Evolutionary conservation across 2,888 invertebrate genomes (phyloP), one percentile per base, ranked within the genome.

Genomic region (Cryptops parisi): DNA sequence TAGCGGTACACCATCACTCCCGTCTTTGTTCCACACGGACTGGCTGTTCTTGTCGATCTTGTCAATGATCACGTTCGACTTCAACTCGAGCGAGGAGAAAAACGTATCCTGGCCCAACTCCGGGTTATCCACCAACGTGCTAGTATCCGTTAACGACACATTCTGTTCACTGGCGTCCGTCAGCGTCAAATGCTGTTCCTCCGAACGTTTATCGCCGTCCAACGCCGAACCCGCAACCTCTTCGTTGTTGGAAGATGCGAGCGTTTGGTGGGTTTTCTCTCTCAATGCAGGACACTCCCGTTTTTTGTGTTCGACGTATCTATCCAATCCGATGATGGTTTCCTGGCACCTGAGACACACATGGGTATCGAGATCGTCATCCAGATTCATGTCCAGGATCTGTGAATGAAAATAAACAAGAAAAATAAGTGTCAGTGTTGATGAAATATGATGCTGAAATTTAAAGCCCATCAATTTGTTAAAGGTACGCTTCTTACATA

Each of bases 301-400:
- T 65, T 85, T 85, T 43, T 89, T 78, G 65, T 93, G 91, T 39
- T 76, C 76, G 24, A 93, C 78, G 66, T 93, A 93, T 66, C 83
- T 84, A 41, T 84, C 82, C n/a, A 93, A 73, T 0, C 91, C 91
- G 38, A 79, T 70, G 56, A 91, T 81, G 2, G 89, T 88, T 19
- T 75, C 67, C 61, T 84, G 83, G 70, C 91, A 93, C 65, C 84
- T 85, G 62, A 90, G 80, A 70, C 91, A 93, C 58, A 86, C 78
- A 65, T 93, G 91, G 3, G 78, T 81, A 69, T 91, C 88, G 52
- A 86, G 84, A 47, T 87, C 82, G 3, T 63, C 62, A 3, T 63
- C 62, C 25, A 25, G 26, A 21, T 58, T 58, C 54, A 53, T 58
- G 21, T 23, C 22, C n/a, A n/a, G n/a, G n/a, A n/a, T n/a, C n/a